Percentiles rank a stretch among this genome's conserved stretches.
Conservation (phyloP, 1,140 invertebrate species). For the Odontomachus brunneus region DNA sequence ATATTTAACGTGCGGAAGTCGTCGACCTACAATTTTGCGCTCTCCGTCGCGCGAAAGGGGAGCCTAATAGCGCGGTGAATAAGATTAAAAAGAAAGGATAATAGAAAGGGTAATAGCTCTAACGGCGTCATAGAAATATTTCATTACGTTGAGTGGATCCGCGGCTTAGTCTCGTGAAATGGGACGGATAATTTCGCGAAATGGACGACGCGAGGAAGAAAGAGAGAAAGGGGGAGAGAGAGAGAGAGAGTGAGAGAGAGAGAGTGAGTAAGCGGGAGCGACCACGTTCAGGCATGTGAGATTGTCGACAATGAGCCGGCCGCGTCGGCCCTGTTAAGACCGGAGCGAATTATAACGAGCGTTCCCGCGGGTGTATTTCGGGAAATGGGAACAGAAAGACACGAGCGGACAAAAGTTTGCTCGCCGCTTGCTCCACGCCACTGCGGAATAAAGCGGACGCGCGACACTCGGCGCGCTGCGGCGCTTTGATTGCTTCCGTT, state of each 20-base stretch:
- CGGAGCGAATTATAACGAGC: slow-evolving; percentile 42
- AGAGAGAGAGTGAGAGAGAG: background rate
- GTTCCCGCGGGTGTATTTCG: slow-evolving; percentile 25
- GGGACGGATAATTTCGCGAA: slow-evolving; percentile 57
- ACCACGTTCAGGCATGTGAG: slow-evolving; percentile 29
- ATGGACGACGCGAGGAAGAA: slow-evolving; percentile 17
- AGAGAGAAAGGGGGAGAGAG: background rate
- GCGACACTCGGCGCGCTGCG: background rate
- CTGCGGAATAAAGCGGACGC: slow-evolving; percentile 32
- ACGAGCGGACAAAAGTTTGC: slow-evolving; percentile 31
- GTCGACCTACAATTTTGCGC: slow-evolving; percentile 12
- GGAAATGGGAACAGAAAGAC: slow-evolving; percentile 40
- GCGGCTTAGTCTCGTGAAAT: slow-evolving; percentile 35
- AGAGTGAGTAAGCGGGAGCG: slow-evolving; percentile 55
- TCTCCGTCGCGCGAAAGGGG: slow-evolving; percentile 1
- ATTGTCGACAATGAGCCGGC: slow-evolving; percentile 32
- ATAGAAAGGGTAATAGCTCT: slow-evolving; percentile 32
- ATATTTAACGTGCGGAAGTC: slow-evolving; percentile 19
- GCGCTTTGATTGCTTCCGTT: slow-evolving; percentile 30
- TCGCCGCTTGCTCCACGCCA: background rate
- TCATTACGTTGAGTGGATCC: slow-evolving; percentile 64
- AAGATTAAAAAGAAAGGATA: slow-evolving; percentile 26
- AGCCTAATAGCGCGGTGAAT: slow-evolving; percentile 19
- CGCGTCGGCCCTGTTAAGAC: background rate
- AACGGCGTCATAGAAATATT: slow-evolving; percentile 62